Base-by-base conservation (phyloP, 2,888 invertebrate species). In the Papilio demoleus region DNA sequence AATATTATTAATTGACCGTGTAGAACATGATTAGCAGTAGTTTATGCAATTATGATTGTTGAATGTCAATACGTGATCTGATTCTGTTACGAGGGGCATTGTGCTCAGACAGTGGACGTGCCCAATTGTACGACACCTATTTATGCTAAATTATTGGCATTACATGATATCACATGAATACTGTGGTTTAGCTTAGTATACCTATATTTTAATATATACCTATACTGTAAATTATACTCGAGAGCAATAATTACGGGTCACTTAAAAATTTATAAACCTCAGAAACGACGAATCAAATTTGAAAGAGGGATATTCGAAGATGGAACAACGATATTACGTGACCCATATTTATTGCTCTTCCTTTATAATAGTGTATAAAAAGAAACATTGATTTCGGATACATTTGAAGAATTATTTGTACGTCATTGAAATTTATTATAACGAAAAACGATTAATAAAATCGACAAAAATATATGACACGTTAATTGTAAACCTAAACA, bases 41-140 rank as follows among this genome's bases (percentile, higher is more conserved):
- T 59, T 59, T 64, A 68, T 59, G 59, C 36, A 27, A 68, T 68
- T 68, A 64, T 64, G 24, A 50, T 68, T 64, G 63, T 59, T 68
- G 31, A 68, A 68, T 64, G 40, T 27, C 62, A 59, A 38, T 64
- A 64, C 68, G 68, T 68, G 68, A 22, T 64, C 14, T 40, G 62
- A 45, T 56, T 67, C 11, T 58, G 12, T 50, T 59, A 60, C 19
- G 38, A 42, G 47, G 45, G 27, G 6, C 22, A 56, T 64, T 64
- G 58, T 50, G 31, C 19, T n/a, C 8, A 19, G 31, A 36, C 42
- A 22, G 5, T 31, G 34, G 62, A 56, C 67, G 62, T 56, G 67
- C 67, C 42, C 8, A 27, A 24, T 45, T 19, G 38, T 50, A 53
- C 14, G 53, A 53, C 53, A 24, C 8, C 12, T 50, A 24, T 24